Evolutionary conservation across 2,888 invertebrate species (phyloP), one percentile per base, ranked within the genome.

Genomic region (Melanostoma scalare): DNA sequence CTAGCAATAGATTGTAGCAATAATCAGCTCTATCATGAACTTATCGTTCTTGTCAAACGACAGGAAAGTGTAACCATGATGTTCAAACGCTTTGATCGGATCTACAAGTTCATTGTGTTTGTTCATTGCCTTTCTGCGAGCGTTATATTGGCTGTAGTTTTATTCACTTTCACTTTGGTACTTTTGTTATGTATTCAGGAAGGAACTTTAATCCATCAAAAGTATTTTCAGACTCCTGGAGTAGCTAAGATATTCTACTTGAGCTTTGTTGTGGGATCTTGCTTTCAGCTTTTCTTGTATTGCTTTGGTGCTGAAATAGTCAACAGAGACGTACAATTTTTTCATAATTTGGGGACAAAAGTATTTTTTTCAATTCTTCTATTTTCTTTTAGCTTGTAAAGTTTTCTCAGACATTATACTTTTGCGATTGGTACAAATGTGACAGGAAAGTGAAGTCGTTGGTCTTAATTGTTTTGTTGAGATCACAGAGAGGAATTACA

Each of bases 111-210:
- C 38, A 73, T 73, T 8, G 38, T 73, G 31, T 55, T 73, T 35
- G 31, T 1, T 1, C 63, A 73, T 31, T 46, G 63, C 55, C 20
- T 73, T 10, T 73, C 55, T 55, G 73, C 63, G 6, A 52, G 52
- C 38, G 55, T 73, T 8, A 46, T 0, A 0, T 2, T 73, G 63
- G 73, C 63, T 10, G 30, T 63, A 8, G 55, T 63, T 38, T 20
- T 63, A n/a, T 10, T 73, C 35, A 61, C 63, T 46, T n/a, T 73
- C 6, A 4, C n/a, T 35, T 63, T 63, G 46, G 73, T 63, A 63
- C 35, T 44, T 8, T n/a, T 40, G 20, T n/a, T 58, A 9, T 30
- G 0, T 56, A 9, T 30, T 20, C 20, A 20, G 20, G 5, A 30
- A 38, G 30, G 31, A 2, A 5, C 5, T 48, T 50, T 50, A 30